phyloP scores from a whole-genome alignment of 2,797 vertebrate genomes.

The Galagoides demidoff region DNA sequence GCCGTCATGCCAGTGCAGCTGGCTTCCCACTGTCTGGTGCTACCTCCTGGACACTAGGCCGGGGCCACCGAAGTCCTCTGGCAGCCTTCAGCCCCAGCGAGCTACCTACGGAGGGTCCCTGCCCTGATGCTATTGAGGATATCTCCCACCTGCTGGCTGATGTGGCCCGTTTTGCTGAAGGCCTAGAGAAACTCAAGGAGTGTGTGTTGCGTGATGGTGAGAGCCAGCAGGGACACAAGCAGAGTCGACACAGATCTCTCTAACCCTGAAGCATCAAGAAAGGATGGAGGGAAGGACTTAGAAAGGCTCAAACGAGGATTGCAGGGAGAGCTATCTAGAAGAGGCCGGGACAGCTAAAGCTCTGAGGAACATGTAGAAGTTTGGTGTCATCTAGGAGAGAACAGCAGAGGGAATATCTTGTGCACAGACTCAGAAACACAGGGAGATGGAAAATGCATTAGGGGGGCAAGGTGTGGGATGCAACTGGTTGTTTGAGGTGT shows the following conservation, averaged over 20 bases:
- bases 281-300: no score
- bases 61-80: constrained; percentile 89
- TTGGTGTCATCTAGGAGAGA: neutral
- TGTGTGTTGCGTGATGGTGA: constrained; percentile 93
- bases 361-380: neutral
- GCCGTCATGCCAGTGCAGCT: constrained; percentile 94
- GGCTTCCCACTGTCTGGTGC: constrained; percentile 91
- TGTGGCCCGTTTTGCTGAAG: constrained; percentile 94
- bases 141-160: constrained; percentile 93
- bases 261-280: neutral
- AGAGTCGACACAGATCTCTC: rapidly evolving
- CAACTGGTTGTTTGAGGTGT: rapidly evolving
- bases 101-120: constrained; percentile 83
- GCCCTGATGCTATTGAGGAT: constrained; percentile 92
- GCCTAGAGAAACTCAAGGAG: constrained; percentile 96
- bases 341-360: neutral
- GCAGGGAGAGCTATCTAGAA: neutral
- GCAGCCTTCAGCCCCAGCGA: constrained; percentile 87
- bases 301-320: neutral
- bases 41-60: constrained; percentile 88
- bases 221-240: neutral
- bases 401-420: neutral
- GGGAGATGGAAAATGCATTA: rapidly evolving
- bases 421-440: neutral
- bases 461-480: neutral